Evolutionary conservation across 2,797 vertebrate genomes (phyloP).

Genomic region (Mallotus villosus): DNA sequence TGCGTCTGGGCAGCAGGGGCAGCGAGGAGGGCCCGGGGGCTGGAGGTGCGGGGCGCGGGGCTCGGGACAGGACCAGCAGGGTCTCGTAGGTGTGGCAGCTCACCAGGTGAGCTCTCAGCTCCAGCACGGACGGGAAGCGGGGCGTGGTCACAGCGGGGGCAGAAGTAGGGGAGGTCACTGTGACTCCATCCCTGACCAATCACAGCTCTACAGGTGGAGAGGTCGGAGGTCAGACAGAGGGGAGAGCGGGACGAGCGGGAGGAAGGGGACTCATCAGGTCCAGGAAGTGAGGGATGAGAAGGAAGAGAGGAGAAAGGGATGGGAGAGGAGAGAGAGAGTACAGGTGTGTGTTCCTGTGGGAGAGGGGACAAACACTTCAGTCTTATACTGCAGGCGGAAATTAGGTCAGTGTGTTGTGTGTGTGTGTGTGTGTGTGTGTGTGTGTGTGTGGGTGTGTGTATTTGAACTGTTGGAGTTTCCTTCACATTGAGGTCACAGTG

Average conservation of each 20-base stretch:
- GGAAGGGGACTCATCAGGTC: neutral
- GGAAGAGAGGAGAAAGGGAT: too few relatives aligned
- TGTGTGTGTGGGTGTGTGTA: neutral
- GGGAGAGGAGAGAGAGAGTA: too few relatives aligned
- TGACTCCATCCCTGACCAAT: neutral
- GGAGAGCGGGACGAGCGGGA: neutral
- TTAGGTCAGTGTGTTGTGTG: neutral
- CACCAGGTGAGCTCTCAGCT: conserved; percentile 8
- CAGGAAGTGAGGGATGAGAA: neutral
- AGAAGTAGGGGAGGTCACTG: conserved; percentile 12
- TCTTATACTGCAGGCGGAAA: neutral
- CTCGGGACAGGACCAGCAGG: conserved; percentile 24
- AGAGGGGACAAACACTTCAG: neutral
- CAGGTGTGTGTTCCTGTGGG: neutral
- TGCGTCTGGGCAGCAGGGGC: conserved; percentile 10
- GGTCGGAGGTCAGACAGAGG: neutral
- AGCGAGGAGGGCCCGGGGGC: neutral
- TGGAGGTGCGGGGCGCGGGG: conserved; percentile 51
- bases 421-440: neutral
- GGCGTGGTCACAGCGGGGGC: conserved; percentile 10
- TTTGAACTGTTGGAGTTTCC: neutral
- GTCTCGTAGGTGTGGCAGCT: conserved; percentile 14
- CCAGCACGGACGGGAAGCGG: conserved; percentile 1
- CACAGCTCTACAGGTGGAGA: neutral
- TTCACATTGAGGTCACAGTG: neutral